phyloP scores from a whole-genome alignment of 2,113 vertebrate genomes.

The Otolemur garnettii region DNA sequence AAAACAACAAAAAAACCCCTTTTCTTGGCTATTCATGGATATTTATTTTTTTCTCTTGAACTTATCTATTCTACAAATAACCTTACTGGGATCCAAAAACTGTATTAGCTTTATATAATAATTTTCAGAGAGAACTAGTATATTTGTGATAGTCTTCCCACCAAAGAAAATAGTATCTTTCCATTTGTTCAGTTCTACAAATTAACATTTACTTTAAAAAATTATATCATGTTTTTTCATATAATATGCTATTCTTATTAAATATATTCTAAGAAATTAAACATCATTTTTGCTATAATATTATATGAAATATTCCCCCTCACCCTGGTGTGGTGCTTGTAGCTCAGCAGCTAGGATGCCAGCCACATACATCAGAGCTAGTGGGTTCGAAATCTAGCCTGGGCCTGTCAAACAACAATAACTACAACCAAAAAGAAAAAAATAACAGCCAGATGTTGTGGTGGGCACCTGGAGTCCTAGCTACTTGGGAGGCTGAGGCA shows the following conservation, averaged over 20 bases:
- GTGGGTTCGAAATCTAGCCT: too few relatives aligned
- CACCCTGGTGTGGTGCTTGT: too few relatives aligned
- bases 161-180: neutral
- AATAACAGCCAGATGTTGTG: too few relatives aligned
- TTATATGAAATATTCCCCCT: neutral
- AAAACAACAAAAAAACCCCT: too few relatives aligned
- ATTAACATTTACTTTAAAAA: neutral
- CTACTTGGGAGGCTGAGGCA: too few relatives aligned
- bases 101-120: neutral
- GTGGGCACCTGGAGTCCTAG: too few relatives aligned
- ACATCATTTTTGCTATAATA: conserved; percentile 4
- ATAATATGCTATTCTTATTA: neutral
- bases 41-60: neutral
- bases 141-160: neutral
- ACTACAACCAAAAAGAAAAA: too few relatives aligned
- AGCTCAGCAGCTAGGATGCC: too few relatives aligned
- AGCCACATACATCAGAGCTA: too few relatives aligned
- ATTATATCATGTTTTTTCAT: neutral
- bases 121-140: neutral
- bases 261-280: conserved; percentile 22
- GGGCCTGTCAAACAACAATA: too few relatives aligned
- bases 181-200: neutral
- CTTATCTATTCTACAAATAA: neutral
- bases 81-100: neutral
- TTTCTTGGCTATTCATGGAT: neutral